These are phyloP conservation scores for Microctonus brassicae DNA, from an alignment of 2,888 invertebrate species.

Conservation along the genomic window DNA sequence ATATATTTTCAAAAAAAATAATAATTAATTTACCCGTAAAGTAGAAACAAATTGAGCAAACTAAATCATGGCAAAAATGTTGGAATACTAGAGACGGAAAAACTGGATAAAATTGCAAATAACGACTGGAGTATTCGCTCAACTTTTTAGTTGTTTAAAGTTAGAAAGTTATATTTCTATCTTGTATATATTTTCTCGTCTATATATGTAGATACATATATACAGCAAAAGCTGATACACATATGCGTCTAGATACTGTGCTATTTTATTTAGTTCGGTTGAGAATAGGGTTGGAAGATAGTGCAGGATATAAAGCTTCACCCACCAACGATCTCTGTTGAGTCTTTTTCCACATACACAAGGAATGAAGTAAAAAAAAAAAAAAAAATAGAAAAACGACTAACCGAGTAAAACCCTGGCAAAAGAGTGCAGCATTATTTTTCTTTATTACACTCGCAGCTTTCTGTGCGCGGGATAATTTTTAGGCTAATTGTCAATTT, in stretches of 20 bases:
- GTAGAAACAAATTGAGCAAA: background rate
- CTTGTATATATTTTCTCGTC: background rate
- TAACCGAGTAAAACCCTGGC: background rate
- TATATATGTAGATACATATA: no score
- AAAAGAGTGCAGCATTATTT: background rate
- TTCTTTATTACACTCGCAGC: background rate
- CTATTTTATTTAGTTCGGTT: background rate
- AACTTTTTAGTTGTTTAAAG: background rate
- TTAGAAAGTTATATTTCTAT: background rate
- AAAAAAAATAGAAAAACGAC: background rate
- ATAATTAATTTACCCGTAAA: background rate
- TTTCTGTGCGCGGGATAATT: background rate
- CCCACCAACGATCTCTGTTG: background rate
- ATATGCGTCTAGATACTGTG: background rate
- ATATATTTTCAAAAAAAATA: background rate
- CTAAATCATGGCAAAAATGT: background rate
- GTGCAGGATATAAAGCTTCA: background rate
- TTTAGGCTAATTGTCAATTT: constrained; percentile 1
- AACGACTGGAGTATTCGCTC: background rate
- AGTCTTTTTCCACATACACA: no score
- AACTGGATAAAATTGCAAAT: background rate
- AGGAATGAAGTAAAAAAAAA: background rate
- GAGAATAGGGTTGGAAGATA: background rate
- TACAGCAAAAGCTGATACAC: background rate
- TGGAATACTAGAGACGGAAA: no score